Percentiles rank a stretch among this genome's conserved stretches.
phyloP scores from a whole-genome alignment of 2,113 vertebrate species.

The Phalacrocorax pelagicus region DNA sequence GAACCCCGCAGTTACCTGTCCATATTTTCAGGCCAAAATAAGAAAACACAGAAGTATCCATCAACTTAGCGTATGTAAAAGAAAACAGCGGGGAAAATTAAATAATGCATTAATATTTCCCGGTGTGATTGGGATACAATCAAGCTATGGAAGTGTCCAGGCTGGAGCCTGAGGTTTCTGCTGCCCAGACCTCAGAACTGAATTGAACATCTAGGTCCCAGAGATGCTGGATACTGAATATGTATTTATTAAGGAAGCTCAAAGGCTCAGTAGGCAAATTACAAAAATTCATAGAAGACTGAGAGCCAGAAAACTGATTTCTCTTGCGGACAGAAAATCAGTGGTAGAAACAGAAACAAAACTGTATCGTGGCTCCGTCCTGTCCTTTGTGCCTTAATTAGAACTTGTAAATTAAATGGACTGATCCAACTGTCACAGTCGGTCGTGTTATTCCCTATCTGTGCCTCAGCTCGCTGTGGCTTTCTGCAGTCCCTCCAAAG shows the following conservation, averaged over 20 bases:
- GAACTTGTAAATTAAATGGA: background rate
- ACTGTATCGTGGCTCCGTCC: background rate
- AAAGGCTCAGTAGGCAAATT: background rate
- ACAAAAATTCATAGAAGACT: background rate
- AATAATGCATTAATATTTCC: background rate
- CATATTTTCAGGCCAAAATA: background rate
- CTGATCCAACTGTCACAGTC: background rate
- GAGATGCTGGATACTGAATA: background rate
- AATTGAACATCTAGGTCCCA: too few relatives aligned
- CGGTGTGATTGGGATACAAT: background rate
- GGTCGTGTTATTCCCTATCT: accelerated
- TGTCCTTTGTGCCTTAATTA: background rate
- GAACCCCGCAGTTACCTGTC: background rate
- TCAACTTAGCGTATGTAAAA: background rate
- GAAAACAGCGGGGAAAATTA: background rate
- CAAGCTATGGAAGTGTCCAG: background rate
- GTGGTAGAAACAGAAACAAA: background rate
- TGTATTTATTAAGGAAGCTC: background rate
- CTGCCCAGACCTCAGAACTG: background rate
- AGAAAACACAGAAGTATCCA: background rate
- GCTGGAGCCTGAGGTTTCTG: background rate
- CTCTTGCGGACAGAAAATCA: background rate
- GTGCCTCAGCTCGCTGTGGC: background rate
- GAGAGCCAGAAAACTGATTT: background rate
- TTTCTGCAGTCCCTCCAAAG: background rate